A percentile compares a stretch with the other conserved stretches of the same genome.
phyloP scores from a whole-genome alignment of 1,140 invertebrate species.

The Caerostris darwini region DNA sequence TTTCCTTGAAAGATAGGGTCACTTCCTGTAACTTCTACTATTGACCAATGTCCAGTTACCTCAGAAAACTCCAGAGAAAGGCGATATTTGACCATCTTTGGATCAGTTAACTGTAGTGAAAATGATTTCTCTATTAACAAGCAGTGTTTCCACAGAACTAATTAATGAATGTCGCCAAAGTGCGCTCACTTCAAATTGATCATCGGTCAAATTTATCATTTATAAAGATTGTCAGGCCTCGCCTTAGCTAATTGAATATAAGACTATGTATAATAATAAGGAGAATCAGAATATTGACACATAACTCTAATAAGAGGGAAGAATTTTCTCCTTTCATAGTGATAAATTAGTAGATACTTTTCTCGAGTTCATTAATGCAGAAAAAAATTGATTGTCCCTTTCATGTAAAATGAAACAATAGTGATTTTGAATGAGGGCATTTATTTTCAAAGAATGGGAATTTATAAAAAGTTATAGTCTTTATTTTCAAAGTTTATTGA shows the following conservation, averaged over 20 bases:
- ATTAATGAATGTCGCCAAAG: conserved; percentile 61
- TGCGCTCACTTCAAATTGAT: conserved; percentile 64
- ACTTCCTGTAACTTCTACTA: too few species aligned
- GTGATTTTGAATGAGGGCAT: too few species aligned
- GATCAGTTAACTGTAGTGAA: conserved; percentile 47
- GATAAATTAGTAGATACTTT: neutral
- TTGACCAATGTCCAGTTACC: too few species aligned
- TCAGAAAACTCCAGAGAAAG: neutral
- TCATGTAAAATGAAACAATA: too few species aligned
- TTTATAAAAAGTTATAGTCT: too few species aligned
- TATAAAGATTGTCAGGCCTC: conserved; percentile 58
- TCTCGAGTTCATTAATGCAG: neutral
- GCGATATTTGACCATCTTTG: conserved; percentile 51
- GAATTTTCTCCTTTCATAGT: neutral
- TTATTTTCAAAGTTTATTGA: too few species aligned
- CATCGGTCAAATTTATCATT: conserved; percentile 68
- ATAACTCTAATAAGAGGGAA: neutral
- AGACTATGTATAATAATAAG: conserved; percentile 61
- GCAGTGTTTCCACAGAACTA: conserved; percentile 64
- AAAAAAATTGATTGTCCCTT: neutral
- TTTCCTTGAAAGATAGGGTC: too few species aligned
- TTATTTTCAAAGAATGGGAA: too few species aligned
- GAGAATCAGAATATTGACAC: neutral
- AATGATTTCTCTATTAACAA: conserved; percentile 67
- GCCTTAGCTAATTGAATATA: conserved; percentile 65